Evolutionary conservation across 2,888 invertebrate species (phyloP), one percentile per base, ranked within the genome.

Genomic region (Trissonchulus latispiculum): DNA sequence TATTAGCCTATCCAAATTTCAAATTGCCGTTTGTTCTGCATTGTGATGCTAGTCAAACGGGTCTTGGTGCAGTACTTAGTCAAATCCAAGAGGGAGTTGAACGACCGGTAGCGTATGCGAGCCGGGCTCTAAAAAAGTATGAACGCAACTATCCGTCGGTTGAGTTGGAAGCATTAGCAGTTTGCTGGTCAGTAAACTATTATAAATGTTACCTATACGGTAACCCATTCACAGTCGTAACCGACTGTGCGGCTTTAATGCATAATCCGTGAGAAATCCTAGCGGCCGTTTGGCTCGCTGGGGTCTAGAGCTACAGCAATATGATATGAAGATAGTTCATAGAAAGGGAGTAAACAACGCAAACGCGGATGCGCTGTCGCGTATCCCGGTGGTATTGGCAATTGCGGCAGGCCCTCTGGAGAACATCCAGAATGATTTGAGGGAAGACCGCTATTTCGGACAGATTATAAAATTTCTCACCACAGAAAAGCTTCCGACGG

Each of bases 261-360:
- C n/a, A n/a, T n/a, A n/a, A n/a, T 77, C 79, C 0, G 68, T 84
- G 1, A 84, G 84, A 73, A 80, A 84, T 1, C 83, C 83, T 0
- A 79, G 80, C n/a, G 84, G 84, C 2, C 74, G 85, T 36, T 74
- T 86, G 0, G 83, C 83, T 0, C 74, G 85, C 66, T 86, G 85
- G 85, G 82, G 83, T 0, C 68, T 85, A 18, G 75, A 78, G 31
- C 73, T 86, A 0, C 83, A 84, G 75, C 75, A 78, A 0, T 84
- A 79, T 73, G 79, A 84, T 48, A 71, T 84, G 1, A 75, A 78
- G 0, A 78, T 84, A 1, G 74, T 78, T 2, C 84, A 85, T 72
- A 79, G 80, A 2, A 83, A 82, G 0, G n/a, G n/a, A n/a, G n/a
- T n/a, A n/a, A n/a, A n/a, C n/a, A n/a, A n/a, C n/a, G n/a, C n/a